Conservation (phyloP, 2,113 vertebrate genomes). For the Nothobranchius kuhntae region DNA sequence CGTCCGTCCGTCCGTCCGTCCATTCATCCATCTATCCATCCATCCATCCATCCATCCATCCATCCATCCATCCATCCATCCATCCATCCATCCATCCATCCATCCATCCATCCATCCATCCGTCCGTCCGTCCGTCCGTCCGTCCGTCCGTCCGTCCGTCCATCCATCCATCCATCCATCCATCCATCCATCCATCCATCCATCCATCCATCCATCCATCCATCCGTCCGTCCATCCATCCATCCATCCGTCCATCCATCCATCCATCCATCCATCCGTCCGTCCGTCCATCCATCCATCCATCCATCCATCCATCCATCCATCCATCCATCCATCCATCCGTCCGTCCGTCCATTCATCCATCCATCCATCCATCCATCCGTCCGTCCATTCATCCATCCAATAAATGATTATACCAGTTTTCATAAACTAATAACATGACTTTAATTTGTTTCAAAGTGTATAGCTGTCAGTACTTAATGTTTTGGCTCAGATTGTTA, state of each 20-base stretch:
- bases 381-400: background rate
- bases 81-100: background rate
- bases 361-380: background rate
- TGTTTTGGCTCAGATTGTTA: background rate
- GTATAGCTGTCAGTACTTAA: background rate
- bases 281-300: slow-evolving; percentile 1
- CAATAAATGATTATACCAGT: background rate
- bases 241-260: background rate
- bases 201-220: background rate
- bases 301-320: slow-evolving; percentile 2
- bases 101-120: background rate
- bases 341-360: background rate
- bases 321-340: background rate
- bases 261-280: background rate
- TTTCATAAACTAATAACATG: background rate
- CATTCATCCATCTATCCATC: background rate
- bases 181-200: background rate
- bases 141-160: background rate
- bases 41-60: background rate
- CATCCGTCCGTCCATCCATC: slow-evolving; percentile 1
- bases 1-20: background rate
- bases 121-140: background rate
- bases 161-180: background rate
- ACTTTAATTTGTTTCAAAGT: slow-evolving; percentile 1
- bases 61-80: background rate